Base-by-base conservation (phyloP, 2,888 invertebrate species). In the Scaptomyza tumidula region DNA sequence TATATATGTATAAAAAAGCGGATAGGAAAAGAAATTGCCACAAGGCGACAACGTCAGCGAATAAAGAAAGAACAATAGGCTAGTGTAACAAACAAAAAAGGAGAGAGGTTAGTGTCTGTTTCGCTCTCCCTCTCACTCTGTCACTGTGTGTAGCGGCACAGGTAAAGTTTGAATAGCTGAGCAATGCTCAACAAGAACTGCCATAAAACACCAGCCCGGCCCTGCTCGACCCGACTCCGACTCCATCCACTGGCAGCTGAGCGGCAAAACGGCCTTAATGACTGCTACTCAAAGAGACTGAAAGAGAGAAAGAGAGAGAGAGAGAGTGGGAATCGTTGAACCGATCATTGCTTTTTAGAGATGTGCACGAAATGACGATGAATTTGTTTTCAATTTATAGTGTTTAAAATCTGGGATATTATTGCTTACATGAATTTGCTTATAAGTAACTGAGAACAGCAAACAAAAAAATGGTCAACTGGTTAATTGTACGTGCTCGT, bases 221-320 rank as follows among this genome's bases (percentile, higher is more conserved):
- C 44, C 35, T 52, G 10, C 16, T 7, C 39, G 39, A 0, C 24
- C 24, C 24, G 24, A 19, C 19, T 19, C 19, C 19, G 19, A 39
- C 39, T 39, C 39, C 14, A 14, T 6, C 24, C 39, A 46, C 43
- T 58, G 58, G 27, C 58, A 58, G 16, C 66, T 31, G 71, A 73
- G 76, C 81, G 69, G 60, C 78, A 76, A 80, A 80, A 65, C 74
- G 71, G 59, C 81, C 75, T 68, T 86, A 86, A 84, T 86, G 86
- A 86, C 83, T 69, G 68, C 64, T 52, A 56, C 19, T 14, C 24
- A 45, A 11, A 31, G 24, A 16, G 48, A 39, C 41, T 14, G 35
- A 13, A 45, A 6, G 31, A 16, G 27, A 48, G 44, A n/a, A n/a
- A n/a, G 11, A 11, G 19, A 33, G 35, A 45, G 24, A 44, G 43